Base-by-base conservation (phyloP, 2,113 vertebrate genomes). In the Mus pahari region DNA sequence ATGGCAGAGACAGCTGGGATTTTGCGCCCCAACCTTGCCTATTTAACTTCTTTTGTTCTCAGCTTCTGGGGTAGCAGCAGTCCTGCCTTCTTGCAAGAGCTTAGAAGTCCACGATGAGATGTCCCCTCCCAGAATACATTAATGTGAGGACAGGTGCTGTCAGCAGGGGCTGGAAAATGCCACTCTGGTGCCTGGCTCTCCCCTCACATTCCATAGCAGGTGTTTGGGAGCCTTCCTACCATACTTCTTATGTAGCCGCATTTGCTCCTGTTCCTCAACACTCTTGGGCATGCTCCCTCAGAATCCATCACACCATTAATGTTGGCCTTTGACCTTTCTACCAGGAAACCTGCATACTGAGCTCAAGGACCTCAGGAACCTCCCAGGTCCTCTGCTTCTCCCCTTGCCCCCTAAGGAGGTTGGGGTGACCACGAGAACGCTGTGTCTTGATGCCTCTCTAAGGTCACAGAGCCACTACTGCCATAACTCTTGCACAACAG, bases 181-280 rank as follows among this genome's bases (percentile, higher is more conserved):
- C 11, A 60, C 78, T 4, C 20, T 8, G 55, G 16, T 42, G 5
- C 74, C 75, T 9, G 22, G 12, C 12, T 26, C 24, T 19, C 33
- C 9, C 74, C 91, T 45, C 31, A 22, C 26, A 24, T 13, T 87
- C 91, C 53, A 6, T 31, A 64, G 87, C 87, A 96, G 75, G 87
- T 86, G 86, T 84, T 42, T 0, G 1, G 77, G 64, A 42, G 17
- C 92, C 64, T 89, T 95, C 95, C 86, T 68, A 19, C 39, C 87
- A 26, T 53, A 68, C 73, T 91, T 89, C 77, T 48, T 45, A 24
- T 3, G 42, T 62, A 70, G 45, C 33, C 22, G 39, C 94, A 83
- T 81, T 89, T 94, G 94, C 91, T 75, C 26, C 90, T 60, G 20
- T 50, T 78, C 81, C 92, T 90, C 94, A 75, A 62, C 77, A 33